phyloP scores from a whole-genome alignment of 2,888 invertebrate species.

The Quadriops clusia region DNA sequence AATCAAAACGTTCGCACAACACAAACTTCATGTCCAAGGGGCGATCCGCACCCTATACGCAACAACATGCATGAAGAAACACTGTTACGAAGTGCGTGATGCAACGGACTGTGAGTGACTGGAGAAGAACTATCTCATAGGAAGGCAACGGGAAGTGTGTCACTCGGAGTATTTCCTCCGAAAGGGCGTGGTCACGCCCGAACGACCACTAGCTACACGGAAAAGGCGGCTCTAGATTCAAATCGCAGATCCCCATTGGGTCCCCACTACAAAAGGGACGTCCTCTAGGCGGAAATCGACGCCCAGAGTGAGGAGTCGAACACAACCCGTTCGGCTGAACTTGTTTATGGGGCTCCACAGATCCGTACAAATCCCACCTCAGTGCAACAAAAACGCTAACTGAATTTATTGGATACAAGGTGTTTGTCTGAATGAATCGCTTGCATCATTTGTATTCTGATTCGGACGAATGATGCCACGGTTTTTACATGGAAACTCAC shows the following conservation, averaged over 20 bases:
- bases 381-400: conserved; percentile 38
- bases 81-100: conserved; percentile 27
- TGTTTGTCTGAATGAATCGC: conserved; percentile 40
- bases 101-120: conserved; percentile 35
- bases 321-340: conserved; percentile 33
- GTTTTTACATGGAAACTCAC: conserved; percentile 40
- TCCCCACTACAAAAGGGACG: conserved; percentile 23
- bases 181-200: conserved; percentile 21
- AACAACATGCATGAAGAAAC: conserved; percentile 23
- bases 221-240: conserved; percentile 25
- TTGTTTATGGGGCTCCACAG: conserved; percentile 38
- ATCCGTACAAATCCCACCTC: conserved; percentile 39
- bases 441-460: conserved; percentile 39
- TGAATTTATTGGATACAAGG: conserved; percentile 42
- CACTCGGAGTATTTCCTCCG: conserved; percentile 18
- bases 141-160: conserved; percentile 28
- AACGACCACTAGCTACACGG: conserved; percentile 30
- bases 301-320: conserved; percentile 19
- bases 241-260: conserved; percentile 21
- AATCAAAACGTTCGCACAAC: conserved; percentile 20
- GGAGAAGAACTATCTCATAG: conserved; percentile 26
- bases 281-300: conserved; percentile 17
- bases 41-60: conserved; percentile 21
- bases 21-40: conserved; percentile 23
- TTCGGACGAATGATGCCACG: conserved; percentile 37